These are phyloP conservation scores for Trilocha varians DNA, from an alignment of 2,888 invertebrate genomes.

Conservation along the genomic window DNA sequence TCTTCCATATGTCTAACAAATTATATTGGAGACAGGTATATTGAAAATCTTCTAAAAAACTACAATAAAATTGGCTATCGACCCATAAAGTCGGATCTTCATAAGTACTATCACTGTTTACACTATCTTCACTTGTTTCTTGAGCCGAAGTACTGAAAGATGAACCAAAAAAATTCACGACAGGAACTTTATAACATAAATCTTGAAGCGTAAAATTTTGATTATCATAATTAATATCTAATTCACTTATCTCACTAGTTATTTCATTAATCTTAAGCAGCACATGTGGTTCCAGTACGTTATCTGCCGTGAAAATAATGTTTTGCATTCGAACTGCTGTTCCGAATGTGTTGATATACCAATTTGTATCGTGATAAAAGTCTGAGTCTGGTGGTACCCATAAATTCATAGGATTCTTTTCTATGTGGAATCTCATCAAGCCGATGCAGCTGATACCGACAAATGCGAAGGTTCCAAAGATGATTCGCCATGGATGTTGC, in stretches of 20 bases:
- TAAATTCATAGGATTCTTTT: conserved; percentile 82
- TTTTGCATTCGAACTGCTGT: conserved; percentile 76
- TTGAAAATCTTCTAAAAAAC: conserved; percentile 74
- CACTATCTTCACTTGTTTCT: conserved; percentile 18
- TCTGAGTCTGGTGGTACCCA: conserved; percentile 84
- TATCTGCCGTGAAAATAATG: conserved; percentile 76
- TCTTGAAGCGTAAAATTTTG: conserved; percentile 35
- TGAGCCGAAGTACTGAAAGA: conserved; percentile 28
- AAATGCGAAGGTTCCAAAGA: conserved; percentile 68
- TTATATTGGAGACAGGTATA: conserved; percentile 76
- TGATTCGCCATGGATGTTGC: conserved; percentile 73
- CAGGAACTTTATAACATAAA: conserved; percentile 60
- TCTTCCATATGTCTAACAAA: conserved; percentile 81
- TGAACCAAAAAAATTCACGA: conserved; percentile 47
- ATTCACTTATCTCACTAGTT: conserved; percentile 58
- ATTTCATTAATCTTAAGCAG: conserved; percentile 68
- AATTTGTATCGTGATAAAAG: conserved; percentile 79
- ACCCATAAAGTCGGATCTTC: conserved; percentile 74
- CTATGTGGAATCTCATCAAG: conserved; percentile 77
- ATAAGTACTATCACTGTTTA: conserved; percentile 31
- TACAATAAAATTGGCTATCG: conserved; percentile 75
- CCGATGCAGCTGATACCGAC: conserved; percentile 75
- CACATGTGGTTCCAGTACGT: conserved; percentile 77
- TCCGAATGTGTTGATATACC: conserved; percentile 79
- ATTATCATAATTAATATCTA: conserved; percentile 37